Evolutionary conservation across 53 echinoderm and acorn worm species (phyloP).

Genomic region (Paelopatides confundens): DNA sequence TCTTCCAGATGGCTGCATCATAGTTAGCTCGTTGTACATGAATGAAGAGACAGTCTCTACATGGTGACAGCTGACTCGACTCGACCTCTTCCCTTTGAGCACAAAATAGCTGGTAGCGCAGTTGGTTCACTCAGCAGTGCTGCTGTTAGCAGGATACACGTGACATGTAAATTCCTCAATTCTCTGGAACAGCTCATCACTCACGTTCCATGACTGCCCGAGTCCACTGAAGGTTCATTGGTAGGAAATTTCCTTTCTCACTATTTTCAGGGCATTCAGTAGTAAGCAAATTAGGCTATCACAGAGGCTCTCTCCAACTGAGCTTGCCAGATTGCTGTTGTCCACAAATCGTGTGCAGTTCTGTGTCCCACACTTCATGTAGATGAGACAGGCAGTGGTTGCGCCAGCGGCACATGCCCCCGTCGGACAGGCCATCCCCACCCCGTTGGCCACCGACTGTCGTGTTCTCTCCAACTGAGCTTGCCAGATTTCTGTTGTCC

Average conservation of each 20-base stretch:
- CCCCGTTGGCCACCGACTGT: too few relatives aligned
- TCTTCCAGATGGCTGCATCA: constrained; percentile 39
- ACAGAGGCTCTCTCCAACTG: too few relatives aligned
- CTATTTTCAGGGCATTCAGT: constrained; percentile 49
- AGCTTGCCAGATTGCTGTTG: too few relatives aligned
- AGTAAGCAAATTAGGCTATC: too few relatives aligned
- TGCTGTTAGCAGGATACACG: background rate
- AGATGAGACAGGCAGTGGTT: too few relatives aligned
- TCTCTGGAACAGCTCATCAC: background rate
- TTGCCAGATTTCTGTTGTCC: too few relatives aligned
- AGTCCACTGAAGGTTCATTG: constrained; percentile 38
- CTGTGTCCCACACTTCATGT: too few relatives aligned
- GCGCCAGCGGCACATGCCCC: too few relatives aligned
- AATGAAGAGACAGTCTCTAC: constrained; percentile 52
- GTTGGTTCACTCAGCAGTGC: constrained; percentile 3
- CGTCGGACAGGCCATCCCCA: too few relatives aligned
- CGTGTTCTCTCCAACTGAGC: too few relatives aligned
- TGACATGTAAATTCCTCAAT: constrained; percentile 45
- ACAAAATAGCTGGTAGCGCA: constrained; percentile 39
- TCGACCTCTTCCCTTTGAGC: constrained; percentile 45
- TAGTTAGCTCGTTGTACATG: constrained; percentile 55
- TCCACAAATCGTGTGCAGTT: too few relatives aligned
- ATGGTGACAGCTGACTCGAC: constrained; percentile 64
- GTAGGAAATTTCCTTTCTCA: background rate
- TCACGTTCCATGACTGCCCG: constrained; percentile 35